phyloP scores from a whole-genome alignment of 2,113 vertebrate species.

The Pterophyllum scalare region DNA sequence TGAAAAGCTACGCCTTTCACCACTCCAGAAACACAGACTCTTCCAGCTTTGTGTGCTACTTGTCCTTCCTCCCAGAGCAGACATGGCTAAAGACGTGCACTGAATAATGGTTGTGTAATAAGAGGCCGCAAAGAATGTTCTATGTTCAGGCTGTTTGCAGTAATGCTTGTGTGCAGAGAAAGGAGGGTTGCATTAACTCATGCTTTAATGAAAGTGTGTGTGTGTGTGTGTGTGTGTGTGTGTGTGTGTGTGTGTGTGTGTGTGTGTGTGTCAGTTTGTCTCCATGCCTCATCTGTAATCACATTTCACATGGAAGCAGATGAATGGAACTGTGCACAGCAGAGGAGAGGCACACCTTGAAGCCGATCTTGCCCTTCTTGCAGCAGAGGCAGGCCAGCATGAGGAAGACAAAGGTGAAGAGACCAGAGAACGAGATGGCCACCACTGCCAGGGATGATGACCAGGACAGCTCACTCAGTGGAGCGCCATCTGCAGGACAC shows the following conservation, averaged over 20 bases:
- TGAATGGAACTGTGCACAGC: conserved; percentile 17
- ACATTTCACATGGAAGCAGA: not conserved
- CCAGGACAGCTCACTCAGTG: conserved; percentile 91
- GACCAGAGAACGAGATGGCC: conserved; percentile 89
- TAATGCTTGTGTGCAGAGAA: not conserved
- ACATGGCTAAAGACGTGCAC: not conserved
- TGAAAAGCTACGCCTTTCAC: conserved; percentile 4
- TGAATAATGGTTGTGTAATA: not conserved
- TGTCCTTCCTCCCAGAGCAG: not conserved
- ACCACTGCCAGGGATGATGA: conserved; percentile 91
- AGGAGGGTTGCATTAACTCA: not conserved
- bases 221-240: not conserved
- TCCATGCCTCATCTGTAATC: not conserved
- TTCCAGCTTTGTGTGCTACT: not conserved
- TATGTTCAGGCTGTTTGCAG: conserved; percentile 8
- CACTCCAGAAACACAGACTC: conserved; percentile 12
- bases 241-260: not conserved
- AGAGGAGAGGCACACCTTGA: conserved; percentile 84
- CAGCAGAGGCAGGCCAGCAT: conserved; percentile 98
- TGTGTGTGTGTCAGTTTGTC: not conserved
- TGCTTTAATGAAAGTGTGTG: not conserved
- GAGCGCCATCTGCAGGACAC: conserved; percentile 87
- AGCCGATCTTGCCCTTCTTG: conserved; percentile 91
- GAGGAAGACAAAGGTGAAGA: conserved; percentile 93
- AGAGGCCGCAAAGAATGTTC: not conserved